Evolutionary conservation across 2,797 vertebrate genomes (phyloP).

Genomic region (Epinephelus malabaricus): DNA sequence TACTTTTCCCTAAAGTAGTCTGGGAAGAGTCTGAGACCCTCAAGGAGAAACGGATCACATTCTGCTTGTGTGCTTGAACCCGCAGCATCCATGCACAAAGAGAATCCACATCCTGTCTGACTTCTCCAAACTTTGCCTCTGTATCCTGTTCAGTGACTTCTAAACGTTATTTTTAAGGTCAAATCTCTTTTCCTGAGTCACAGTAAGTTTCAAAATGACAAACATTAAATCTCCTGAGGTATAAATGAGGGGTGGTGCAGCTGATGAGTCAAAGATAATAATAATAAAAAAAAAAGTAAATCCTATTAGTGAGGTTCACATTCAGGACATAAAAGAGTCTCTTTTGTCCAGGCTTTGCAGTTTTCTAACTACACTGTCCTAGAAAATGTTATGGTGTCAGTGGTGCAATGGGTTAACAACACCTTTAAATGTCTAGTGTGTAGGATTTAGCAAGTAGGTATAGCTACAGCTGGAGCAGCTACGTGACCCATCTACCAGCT

Average conservation of each 20-base stretch:
- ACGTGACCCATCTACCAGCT: no score
- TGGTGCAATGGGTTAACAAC: neutral
- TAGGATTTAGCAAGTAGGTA: no score
- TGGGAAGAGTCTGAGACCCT: constrained; percentile 58
- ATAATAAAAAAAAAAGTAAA: constrained; percentile 3
- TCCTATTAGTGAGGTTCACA: constrained; percentile 11
- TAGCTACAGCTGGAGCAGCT: no score
- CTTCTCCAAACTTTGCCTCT: constrained; percentile 31
- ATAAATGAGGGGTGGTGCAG: constrained; percentile 28
- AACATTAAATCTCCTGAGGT: neutral
- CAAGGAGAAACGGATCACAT: constrained; percentile 70
- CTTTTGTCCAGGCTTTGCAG: neutral
- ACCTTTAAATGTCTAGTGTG: no score
- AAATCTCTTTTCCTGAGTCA: neutral
- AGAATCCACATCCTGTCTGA: constrained; percentile 50
- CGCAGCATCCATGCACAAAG: constrained; percentile 39
- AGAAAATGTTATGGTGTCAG: neutral
- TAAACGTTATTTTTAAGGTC: constrained; percentile 21
- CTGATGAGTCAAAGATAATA: constrained; percentile 19
- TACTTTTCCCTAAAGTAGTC: constrained; percentile 31
- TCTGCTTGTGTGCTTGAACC: constrained; percentile 50
- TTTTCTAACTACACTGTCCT: neutral
- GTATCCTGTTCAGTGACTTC: constrained; percentile 16
- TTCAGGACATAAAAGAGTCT: neutral
- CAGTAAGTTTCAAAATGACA: constrained; percentile 20